Conservation (phyloP, 2,797 vertebrate genomes). For the Onychomys leucogaster region DNA sequence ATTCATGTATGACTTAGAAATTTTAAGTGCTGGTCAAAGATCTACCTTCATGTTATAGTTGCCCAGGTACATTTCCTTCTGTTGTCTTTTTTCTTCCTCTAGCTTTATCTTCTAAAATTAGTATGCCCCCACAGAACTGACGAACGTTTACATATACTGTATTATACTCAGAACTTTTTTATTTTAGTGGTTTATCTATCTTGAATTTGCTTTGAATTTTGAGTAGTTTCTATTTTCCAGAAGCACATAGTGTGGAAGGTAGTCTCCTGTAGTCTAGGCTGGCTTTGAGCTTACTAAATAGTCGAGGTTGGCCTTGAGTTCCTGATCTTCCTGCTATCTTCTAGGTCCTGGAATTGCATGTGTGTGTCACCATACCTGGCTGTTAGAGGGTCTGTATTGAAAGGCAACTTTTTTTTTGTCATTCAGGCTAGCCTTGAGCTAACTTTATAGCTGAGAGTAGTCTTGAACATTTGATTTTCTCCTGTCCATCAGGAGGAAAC, state of each 20-base stretch:
- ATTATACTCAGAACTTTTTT: not conserved
- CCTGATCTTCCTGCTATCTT: not conserved
- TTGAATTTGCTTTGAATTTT: not conserved
- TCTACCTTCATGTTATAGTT: not conserved
- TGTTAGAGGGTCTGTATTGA: constrained; percentile 24
- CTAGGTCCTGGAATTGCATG: not conserved
- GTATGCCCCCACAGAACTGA: not conserved
- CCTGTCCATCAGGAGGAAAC: not conserved
- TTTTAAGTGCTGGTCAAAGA: not conserved
- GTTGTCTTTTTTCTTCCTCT: not conserved
- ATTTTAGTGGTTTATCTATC: not conserved
- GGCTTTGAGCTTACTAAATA: not conserved
- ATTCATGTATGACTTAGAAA: not conserved
- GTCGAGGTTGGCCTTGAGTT: not conserved
- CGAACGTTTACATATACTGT: not conserved
- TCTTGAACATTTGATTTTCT: not conserved
- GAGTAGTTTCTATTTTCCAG: constrained; percentile 1
- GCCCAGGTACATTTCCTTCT: not conserved
- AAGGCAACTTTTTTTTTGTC: not conserved
- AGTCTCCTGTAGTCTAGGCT: too few relatives aligned
- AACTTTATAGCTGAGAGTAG: not conserved
- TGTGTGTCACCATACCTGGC: not conserved
- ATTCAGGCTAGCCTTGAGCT: not conserved
- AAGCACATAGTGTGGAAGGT: not conserved
- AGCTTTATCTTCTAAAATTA: not conserved